Percentiles rank a stretch among this genome's conserved stretches.
Conservation (phyloP, 2,888 invertebrate species). For the Cheilosia pagana region DNA sequence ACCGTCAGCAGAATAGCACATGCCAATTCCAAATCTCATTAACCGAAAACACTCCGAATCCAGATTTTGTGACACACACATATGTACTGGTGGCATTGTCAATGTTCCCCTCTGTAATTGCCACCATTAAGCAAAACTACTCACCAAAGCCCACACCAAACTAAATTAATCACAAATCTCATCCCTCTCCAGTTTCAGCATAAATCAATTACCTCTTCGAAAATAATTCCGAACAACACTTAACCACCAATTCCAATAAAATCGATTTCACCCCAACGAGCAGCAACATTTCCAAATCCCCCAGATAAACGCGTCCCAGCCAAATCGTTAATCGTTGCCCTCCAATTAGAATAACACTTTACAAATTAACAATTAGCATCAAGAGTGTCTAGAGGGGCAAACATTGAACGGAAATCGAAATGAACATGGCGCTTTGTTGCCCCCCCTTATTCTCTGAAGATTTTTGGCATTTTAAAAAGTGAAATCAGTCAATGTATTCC, state of each 20-base stretch:
- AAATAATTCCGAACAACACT: constrained; percentile 45
- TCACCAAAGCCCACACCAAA: constrained; percentile 41
- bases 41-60: not conserved
- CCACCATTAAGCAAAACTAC: constrained; percentile 52
- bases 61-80: not conserved
- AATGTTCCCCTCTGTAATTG: constrained; percentile 54
- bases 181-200: constrained; percentile 42
- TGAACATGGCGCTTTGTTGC: not conserved
- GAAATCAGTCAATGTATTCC: constrained; percentile 59
- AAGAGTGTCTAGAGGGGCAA: constrained; percentile 9
- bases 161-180: constrained; percentile 59
- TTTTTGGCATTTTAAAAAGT: constrained; percentile 44
- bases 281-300: constrained; percentile 24
- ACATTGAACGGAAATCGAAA: not conserved
- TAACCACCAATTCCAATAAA: constrained; percentile 43
- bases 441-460: not conserved
- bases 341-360: constrained; percentile 73
- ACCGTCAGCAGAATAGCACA: too few relatives aligned
- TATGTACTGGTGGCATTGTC: constrained; percentile 20
- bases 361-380: constrained; percentile 73
- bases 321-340: constrained; percentile 72
- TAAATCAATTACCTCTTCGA: constrained; percentile 60
- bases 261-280: constrained; percentile 35
- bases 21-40: not conserved
- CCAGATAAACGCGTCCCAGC: constrained; percentile 51